Conservation (phyloP, 2,113 vertebrate species). For the Tamias sibiricus region DNA sequence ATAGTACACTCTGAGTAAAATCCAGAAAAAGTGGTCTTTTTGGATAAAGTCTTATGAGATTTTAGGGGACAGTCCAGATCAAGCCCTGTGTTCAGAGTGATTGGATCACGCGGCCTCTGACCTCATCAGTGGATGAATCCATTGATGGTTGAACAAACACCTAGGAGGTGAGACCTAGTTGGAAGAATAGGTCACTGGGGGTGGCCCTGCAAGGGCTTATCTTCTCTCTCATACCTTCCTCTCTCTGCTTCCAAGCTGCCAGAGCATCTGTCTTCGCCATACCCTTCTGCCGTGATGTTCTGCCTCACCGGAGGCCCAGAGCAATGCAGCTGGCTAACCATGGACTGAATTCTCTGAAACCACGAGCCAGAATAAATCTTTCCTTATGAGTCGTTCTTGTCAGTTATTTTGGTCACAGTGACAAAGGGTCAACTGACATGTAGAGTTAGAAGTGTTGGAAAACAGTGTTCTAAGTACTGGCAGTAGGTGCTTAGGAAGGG, state of each 20-base stretch:
- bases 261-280: neutral
- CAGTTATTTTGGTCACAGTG: neutral
- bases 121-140: neutral
- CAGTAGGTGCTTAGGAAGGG: neutral
- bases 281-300: too few relatives aligned
- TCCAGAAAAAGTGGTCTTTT: neutral
- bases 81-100: neutral
- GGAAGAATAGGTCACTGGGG: neutral
- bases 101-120: neutral
- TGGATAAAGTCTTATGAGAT: neutral
- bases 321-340: neutral
- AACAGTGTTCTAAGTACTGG: neutral
- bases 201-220: neutral
- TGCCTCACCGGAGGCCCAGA: neutral
- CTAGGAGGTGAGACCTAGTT: neutral
- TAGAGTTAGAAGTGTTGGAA: neutral
- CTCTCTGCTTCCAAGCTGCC: too few relatives aligned
- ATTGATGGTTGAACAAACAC: neutral
- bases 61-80: too few relatives aligned
- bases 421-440: neutral
- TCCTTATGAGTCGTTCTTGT: neutral
- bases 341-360: too few relatives aligned
- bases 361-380: neutral
- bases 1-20: neutral
- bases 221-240: neutral